phyloP scores from a whole-genome alignment of 2,797 vertebrate genomes.

The Aeoliscus strigatus region DNA sequence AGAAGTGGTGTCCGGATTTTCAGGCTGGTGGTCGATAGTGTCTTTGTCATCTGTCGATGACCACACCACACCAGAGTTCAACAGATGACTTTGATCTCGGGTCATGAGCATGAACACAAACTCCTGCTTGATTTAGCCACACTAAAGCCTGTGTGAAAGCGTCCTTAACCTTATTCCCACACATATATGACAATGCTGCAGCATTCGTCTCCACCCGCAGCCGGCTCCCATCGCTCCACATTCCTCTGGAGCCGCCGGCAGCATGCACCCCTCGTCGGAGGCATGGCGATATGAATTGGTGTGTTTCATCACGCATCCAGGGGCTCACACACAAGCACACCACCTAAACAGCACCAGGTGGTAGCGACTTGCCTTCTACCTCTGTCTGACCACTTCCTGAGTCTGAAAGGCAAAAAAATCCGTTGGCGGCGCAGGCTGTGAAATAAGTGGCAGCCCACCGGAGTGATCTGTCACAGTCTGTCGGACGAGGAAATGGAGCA shows the following conservation, averaged over 20 bases:
- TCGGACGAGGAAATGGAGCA: constrained; percentile 43
- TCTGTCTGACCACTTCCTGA: constrained; percentile 44
- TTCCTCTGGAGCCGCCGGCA: constrained; percentile 30
- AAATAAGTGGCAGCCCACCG: constrained; percentile 66
- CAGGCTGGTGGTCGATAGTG: too few relatives aligned
- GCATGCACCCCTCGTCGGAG: constrained; percentile 38
- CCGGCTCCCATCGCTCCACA: constrained; percentile 37
- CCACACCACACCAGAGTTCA: too few relatives aligned
- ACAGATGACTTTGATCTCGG: too few relatives aligned
- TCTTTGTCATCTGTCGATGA: too few relatives aligned
- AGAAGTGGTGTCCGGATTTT: too few relatives aligned
- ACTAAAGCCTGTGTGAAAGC: too few relatives aligned
- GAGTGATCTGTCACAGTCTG: constrained; percentile 67
- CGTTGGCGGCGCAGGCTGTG: constrained; percentile 44
- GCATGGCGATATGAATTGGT: constrained; percentile 30
- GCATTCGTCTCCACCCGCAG: constrained; percentile 23
- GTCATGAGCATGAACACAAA: too few relatives aligned
- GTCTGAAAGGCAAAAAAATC: constrained; percentile 55
- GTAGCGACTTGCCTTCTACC: constrained; percentile 26
- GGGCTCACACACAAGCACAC: constrained; percentile 6
- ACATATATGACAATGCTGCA: too few relatives aligned
- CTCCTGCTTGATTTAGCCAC: too few relatives aligned
- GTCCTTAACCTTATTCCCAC: constrained; percentile 9
- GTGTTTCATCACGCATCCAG: constrained; percentile 8
- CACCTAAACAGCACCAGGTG: constrained; percentile 28